Percentiles rank a stretch among this genome's conserved stretches.
Conservation (phyloP, 2,888 invertebrate species). For the Neuroscelio doddi region DNA sequence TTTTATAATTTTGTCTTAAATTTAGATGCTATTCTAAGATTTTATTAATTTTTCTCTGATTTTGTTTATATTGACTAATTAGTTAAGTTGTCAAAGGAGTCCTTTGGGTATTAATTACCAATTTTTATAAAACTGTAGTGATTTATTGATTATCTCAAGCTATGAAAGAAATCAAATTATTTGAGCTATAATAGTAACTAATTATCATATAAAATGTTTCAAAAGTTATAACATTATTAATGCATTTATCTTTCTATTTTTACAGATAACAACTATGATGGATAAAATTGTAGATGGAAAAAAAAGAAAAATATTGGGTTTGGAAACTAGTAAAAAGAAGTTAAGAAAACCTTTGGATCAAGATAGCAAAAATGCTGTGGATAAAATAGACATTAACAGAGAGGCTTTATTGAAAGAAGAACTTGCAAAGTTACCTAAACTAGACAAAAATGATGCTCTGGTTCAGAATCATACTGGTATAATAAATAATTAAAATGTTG, state of each 20-base stretch:
- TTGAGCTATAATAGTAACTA: too few species aligned
- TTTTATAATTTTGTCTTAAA: too few species aligned
- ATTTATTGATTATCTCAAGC: too few species aligned
- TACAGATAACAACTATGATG: conserved; percentile 73
- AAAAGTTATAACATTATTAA: conserved; percentile 3
- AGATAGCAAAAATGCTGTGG: conserved; percentile 59
- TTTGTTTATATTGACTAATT: too few species aligned
- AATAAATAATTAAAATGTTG: background rate
- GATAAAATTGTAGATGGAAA: conserved; percentile 87
- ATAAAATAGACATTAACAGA: conserved; percentile 70
- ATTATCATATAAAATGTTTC: too few species aligned
- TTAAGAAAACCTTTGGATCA: conserved; percentile 59
- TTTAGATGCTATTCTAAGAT: too few species aligned
- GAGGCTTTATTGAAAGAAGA: conserved; percentile 82
- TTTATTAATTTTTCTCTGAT: too few species aligned
- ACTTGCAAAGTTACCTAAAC: conserved; percentile 77
- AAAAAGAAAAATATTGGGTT: conserved; percentile 77
- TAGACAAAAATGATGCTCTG: conserved; percentile 78
- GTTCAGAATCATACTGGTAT: conserved; percentile 82
- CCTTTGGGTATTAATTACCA: too few species aligned
- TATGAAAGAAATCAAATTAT: too few species aligned
- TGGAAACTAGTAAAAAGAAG: conserved; percentile 63
- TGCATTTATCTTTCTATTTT: conserved; percentile 4
- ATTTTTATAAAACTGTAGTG: too few species aligned
- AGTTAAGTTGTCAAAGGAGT: too few species aligned